Conservation (phyloP, 35 echinoderm and acorn worm genomes). For the Ptychodera flava region DNA sequence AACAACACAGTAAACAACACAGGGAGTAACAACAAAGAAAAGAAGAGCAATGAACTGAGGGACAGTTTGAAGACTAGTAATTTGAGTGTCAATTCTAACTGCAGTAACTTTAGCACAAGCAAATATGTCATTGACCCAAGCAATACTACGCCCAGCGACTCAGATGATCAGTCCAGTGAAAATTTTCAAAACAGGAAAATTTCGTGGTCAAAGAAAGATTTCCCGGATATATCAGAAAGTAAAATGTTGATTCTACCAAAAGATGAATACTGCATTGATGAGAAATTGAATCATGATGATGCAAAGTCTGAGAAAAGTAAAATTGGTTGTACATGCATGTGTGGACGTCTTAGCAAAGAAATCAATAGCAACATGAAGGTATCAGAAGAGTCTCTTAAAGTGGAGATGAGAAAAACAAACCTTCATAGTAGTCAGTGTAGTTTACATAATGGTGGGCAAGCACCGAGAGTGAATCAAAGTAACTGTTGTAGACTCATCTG, state of each 20-base stretch:
- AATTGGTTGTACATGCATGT: constrained; percentile 31
- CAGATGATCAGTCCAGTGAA: constrained; percentile 68
- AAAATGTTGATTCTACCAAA: constrained; percentile 72
- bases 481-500: constrained; percentile 91
- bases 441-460: constrained; percentile 29
- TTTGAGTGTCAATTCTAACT: constrained; percentile 83
- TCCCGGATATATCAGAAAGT: constrained; percentile 58
- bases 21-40: constrained; percentile 60
- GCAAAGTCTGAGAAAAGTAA: constrained; percentile 47
- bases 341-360: constrained; percentile 58
- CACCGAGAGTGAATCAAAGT: constrained; percentile 49
- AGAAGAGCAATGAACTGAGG: constrained; percentile 93
- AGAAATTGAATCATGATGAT: constrained; percentile 47
- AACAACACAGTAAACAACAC: constrained; percentile 19
- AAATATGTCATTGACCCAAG: constrained; percentile 97
- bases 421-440: constrained; percentile 62
- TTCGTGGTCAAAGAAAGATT: constrained; percentile 62
- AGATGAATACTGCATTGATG: constrained; percentile 46
- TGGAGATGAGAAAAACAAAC: constrained; percentile 80
- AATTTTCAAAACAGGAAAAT: constrained; percentile 8
- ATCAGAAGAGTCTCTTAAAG: constrained; percentile 32
- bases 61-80: constrained; percentile 96
- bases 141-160: constrained; percentile 92
- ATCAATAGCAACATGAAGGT: constrained; percentile 65
- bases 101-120: constrained; percentile 93